Base-by-base conservation (phyloP, 2,888 invertebrate species). In the Mylabris sibirica region DNA sequence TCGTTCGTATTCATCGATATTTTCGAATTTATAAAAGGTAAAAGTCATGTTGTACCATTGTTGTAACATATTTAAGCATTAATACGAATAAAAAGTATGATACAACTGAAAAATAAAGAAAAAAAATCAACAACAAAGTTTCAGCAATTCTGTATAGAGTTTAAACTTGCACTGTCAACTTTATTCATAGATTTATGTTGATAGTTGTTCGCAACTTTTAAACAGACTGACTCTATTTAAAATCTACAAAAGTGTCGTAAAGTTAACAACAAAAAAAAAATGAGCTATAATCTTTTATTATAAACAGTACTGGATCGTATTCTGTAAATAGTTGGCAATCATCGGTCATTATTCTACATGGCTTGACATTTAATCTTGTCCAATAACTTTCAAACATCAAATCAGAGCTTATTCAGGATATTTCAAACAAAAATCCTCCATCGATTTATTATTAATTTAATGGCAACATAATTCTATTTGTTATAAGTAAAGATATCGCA, bases 241-340 rank as follows among this genome's bases (percentile, higher is more conserved):
- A 26, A 26, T 26, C 57, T 24, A 57, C 26, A 24, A 57, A 57
- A 26, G 57, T 57, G 26, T 57, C 57, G 26, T 57, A 26, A 24
- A 57, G 8, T 8, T 30, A 30, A 8, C 30, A 30, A 57, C 5
- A 3, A 4, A 2, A 17, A 4, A 44, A n/a, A n/a, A n/a, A n/a
- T n/a, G n/a, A n/a, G n/a, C n/a, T n/a, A n/a, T n/a, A n/a, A n/a
- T n/a, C n/a, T n/a, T n/a, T n/a, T n/a, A n/a, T n/a, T n/a, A n/a
- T n/a, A n/a, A n/a, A n/a, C n/a, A n/a, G n/a, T n/a, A 44, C 24
- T 9, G 11, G 17, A 26, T 5, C 6, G 2, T 6, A 12, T 30
- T 30, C 30, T 4, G 30, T 8, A 30, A 30, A 4, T 30, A 30
- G 30, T 30, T 5, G 30, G 30, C 5, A 30, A 30, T 30, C 5